phyloP scores from a whole-genome alignment of 35 echinoderm and acorn worm species.

The Ophioderma brevispina region DNA sequence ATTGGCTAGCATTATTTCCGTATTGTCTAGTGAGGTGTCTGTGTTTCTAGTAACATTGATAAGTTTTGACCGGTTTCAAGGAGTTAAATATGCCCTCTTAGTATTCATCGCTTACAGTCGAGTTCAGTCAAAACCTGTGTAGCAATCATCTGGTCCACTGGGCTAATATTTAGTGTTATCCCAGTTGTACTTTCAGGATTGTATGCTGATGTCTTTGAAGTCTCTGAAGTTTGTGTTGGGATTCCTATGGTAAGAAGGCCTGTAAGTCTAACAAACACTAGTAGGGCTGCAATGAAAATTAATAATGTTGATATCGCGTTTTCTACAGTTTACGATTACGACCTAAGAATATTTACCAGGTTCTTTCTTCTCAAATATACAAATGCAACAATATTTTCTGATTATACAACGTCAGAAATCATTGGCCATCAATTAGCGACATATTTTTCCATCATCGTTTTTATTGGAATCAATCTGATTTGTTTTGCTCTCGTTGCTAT shows the following conservation, averaged over 20 bases:
- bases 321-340: neutral
- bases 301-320: neutral
- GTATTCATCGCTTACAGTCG: neutral
- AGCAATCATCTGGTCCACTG: neutral
- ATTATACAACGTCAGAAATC: neutral
- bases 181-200: neutral
- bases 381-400: neutral
- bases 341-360: neutral
- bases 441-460: neutral
- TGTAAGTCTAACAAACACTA: neutral
- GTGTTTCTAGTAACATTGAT: slow-evolving; percentile 19
- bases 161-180: neutral
- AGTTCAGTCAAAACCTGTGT: neutral
- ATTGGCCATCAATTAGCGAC: neutral
- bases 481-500: neutral
- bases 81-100: neutral
- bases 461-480: neutral
- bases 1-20: neutral
- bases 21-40: neutral
- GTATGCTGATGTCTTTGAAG: neutral
- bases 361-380: neutral
- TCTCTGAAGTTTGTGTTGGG: neutral
- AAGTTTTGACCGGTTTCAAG: neutral
- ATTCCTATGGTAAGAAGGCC: neutral
- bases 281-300: neutral